These are phyloP conservation scores for Solenodon paradoxus DNA, from an alignment of 2,113 vertebrate genomes.

Conservation along the genomic window DNA sequence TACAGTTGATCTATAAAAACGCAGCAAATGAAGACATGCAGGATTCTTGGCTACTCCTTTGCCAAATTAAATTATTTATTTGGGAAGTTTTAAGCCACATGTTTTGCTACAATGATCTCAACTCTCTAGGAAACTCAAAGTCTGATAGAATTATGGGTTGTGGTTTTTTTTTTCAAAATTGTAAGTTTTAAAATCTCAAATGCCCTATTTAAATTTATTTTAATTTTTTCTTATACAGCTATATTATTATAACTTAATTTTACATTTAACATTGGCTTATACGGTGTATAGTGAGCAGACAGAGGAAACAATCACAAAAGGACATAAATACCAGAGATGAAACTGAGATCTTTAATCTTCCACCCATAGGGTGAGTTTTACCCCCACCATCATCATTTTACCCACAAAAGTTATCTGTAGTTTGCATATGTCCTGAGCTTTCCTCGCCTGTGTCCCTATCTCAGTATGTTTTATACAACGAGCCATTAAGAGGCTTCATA, in stretches of 20 bases:
- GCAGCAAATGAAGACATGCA: not conserved
- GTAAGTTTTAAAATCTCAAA: not conserved
- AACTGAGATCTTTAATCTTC: constrained; percentile 33
- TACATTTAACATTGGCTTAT: not conserved
- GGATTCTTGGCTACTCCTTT: constrained; percentile 33
- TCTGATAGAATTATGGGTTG: not conserved
- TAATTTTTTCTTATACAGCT: not conserved
- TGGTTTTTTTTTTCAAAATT: not conserved
- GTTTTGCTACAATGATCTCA: not conserved
- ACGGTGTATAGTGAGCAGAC: not conserved
- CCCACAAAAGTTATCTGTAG: constrained; percentile 1
- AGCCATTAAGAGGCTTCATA: not conserved
- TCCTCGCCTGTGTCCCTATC: not conserved
- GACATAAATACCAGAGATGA: not conserved
- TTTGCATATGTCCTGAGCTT: constrained; percentile 3
- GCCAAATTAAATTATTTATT: constrained; percentile 45
- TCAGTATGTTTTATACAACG: not conserved
- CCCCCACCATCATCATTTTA: constrained; percentile 5
- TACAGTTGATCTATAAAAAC: not conserved
- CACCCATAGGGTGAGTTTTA: not conserved
- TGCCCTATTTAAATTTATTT: not conserved
- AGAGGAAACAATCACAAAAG: constrained; percentile 4
- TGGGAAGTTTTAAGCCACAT: not conserved
- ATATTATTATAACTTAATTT: constrained; percentile 14
- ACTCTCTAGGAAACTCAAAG: not conserved